Evolutionary conservation across 2,888 invertebrate species (phyloP).

Genomic region (Lordiphosa fenestrarum): DNA sequence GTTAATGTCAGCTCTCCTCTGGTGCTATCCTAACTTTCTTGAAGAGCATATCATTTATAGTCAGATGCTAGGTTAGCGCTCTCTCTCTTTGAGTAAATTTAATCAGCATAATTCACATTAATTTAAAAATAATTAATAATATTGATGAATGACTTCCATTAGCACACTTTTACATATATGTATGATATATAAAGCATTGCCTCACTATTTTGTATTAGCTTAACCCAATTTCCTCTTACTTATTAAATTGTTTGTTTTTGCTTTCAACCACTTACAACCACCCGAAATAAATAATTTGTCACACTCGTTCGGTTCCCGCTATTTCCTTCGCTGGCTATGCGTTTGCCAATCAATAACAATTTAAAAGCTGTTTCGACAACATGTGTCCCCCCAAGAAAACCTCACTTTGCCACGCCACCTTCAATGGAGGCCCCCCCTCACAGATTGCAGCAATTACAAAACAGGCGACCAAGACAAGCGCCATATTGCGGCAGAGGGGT

Average conservation of each 20-base stretch:
- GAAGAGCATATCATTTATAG: no score
- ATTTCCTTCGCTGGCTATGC: constrained; percentile 18
- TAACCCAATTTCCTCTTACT: constrained; percentile 48
- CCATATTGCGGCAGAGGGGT: constrained; percentile 49
- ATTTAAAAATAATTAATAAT: constrained; percentile 16
- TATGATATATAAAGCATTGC: background rate
- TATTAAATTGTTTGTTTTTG: constrained; percentile 63
- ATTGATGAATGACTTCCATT: constrained; percentile 23
- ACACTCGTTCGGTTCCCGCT: constrained; percentile 20
- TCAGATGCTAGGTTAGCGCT: no score
- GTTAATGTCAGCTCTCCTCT: no score
- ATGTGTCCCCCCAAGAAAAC: constrained; percentile 46
- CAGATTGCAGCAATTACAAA: constrained; percentile 74
- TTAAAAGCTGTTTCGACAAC: constrained; percentile 73
- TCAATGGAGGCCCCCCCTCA: constrained; percentile 38
- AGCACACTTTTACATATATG: no score
- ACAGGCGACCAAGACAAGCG: constrained; percentile 61
- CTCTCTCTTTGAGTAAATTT: no score
- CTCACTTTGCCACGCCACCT: constrained; percentile 36
- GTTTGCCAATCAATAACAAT: constrained; percentile 67
- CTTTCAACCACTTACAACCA: constrained; percentile 37
- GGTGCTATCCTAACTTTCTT: no score
- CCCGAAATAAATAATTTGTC: constrained; percentile 29
- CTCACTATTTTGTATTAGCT: constrained; percentile 35
- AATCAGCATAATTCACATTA: background rate